Evolutionary conservation across 2,797 vertebrate species (phyloP), one percentile per base, ranked within the genome.

Genomic region (Nannoperca obscura): DNA sequence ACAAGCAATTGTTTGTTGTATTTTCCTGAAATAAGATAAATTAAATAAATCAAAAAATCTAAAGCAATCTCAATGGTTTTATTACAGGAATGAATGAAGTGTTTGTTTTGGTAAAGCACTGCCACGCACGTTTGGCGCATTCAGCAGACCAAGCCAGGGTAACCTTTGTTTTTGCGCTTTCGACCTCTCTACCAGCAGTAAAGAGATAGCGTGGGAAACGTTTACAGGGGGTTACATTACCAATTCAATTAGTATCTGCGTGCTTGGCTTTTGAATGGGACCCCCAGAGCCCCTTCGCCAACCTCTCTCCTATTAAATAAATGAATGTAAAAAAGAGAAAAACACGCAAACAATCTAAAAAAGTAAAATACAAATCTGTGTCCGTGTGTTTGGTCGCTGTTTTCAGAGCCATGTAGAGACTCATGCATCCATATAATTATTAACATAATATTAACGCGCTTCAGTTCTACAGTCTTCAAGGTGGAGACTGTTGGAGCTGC

Each of bases 201-300:
- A 71, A 19, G 76, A 74, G 52, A 27, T n/a, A 32, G 36, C 84
- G 82, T 92, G 93, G 91, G 88, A 91, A 93, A 87, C 57, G 74
- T 81, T 92, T 55, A 22, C 17, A 9, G 40, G 44, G 65, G 79
- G 63, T 87, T 79, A 40, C 49, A 69, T 90, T 89, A 88, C 84
- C 86, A 92, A 88, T 90, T 89, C 84, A 87, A 72, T 89, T 80
- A 83, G 4, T 11, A 66, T 30, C 54, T 74, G 32, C 47, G 19
- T 38, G 60, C 15, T 50, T 1, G 5, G 22, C 15, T 65, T 76
- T 38, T 77, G 11, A 83, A 76, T 12, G 2, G 50, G 60, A 44
- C 34, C 50, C 34, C 58, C 64, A 7, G 47, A 73, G 57, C 42
- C 58, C 30, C 20, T 27, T 14, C 69, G 59, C 3, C 58, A 10